phyloP scores from a whole-genome alignment of 2,113 vertebrate genomes.

The Xenopus tropicalis region DNA sequence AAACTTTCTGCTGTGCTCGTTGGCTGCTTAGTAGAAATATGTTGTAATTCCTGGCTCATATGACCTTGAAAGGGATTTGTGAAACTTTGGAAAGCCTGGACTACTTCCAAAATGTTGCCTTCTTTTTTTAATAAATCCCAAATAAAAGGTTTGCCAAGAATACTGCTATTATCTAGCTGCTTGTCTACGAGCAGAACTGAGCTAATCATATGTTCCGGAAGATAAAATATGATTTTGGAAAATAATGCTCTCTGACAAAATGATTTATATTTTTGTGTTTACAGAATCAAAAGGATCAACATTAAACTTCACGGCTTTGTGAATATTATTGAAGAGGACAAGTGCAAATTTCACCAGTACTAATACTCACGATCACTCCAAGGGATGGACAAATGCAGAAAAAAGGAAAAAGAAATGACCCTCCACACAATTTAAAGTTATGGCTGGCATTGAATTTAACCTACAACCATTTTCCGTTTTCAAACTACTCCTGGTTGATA shows the following conservation, averaged over 20 bases:
- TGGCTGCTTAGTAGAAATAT: conserved; percentile 48
- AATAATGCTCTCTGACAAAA: conserved; percentile 67
- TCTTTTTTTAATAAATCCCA: conserved; percentile 70
- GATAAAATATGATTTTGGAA: conserved; percentile 69
- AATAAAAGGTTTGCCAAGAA: conserved; percentile 70
- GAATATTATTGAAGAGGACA: no score
- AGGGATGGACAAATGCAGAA: no score
- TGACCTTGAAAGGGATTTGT: conserved; percentile 71
- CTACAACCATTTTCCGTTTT: no score
- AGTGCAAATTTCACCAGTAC: no score
- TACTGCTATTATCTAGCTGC: conserved; percentile 70
- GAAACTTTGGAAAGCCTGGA: conserved; percentile 64
- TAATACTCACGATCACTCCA: no score
- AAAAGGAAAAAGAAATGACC: no score
- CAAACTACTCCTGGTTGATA: no score
- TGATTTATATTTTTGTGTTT: conserved; percentile 41
- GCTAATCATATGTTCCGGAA: conserved; percentile 69
- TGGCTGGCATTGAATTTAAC: no score
- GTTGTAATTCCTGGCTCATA: conserved; percentile 56
- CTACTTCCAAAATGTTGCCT: conserved; percentile 60
- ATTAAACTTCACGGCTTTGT: no score
- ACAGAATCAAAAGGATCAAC: no score
- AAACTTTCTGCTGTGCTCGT: conserved; percentile 7
- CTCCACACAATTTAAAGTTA: no score
- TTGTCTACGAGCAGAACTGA: conserved; percentile 66